phyloP scores from a whole-genome alignment of 2,888 invertebrate species.

The Capitulum mitella region DNA sequence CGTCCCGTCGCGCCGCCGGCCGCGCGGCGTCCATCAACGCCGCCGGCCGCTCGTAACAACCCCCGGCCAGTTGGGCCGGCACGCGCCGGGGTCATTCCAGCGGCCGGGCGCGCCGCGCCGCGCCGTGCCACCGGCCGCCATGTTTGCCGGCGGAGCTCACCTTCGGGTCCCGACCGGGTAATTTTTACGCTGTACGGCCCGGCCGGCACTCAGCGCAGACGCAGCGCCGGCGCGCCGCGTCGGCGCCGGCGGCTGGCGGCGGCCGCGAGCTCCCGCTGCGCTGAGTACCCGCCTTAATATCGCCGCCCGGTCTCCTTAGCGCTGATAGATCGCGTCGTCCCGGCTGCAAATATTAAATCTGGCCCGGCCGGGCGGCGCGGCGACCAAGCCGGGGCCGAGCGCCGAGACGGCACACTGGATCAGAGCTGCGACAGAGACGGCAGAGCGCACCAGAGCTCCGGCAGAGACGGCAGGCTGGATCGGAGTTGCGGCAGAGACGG shows the following conservation, averaged over 20 bases:
- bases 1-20: too few species aligned
- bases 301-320: slow-evolving; percentile 8
- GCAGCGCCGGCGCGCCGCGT: not conserved
- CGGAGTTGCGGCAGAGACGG: too few species aligned
- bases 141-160: not conserved
- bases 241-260: not conserved
- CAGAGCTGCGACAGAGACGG: too few species aligned
- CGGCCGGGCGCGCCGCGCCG: too few species aligned
- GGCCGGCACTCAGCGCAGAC: not conserved
- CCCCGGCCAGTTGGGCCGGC: too few species aligned
- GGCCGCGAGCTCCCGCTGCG: not conserved
- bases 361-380: not conserved
- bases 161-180: not conserved
- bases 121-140: not conserved
- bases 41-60: too few species aligned
- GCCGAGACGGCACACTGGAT: not conserved
- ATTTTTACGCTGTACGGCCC: not conserved
- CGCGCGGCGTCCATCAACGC: too few species aligned
- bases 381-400: not conserved
- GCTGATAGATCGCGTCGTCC: slow-evolving; percentile 11
- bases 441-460: too few species aligned
- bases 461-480: too few species aligned
- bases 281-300: slow-evolving; percentile 8
- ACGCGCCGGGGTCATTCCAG: too few species aligned
- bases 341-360: not conserved